Evolutionary conservation across 2,113 vertebrate species (phyloP).

Genomic region (Hymenochirus boettgeri): DNA sequence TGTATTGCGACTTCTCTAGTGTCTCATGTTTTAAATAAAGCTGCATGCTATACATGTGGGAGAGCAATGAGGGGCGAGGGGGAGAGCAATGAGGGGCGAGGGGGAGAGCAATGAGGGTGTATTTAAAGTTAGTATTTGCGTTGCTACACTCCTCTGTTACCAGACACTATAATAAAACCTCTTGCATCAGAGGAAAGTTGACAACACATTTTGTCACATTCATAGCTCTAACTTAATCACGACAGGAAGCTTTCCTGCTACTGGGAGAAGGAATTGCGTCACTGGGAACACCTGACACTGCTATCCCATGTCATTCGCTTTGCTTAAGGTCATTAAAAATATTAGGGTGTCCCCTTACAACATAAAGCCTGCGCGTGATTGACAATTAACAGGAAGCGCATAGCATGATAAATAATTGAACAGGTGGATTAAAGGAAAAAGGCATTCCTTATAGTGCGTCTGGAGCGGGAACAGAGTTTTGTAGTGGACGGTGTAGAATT

Average conservation of each 20-base stretch:
- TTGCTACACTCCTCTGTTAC: conserved; percentile 77
- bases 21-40: conserved; percentile 54
- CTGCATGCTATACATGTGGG: conserved; percentile 43
- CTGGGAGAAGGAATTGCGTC: conserved; percentile 70
- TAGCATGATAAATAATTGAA: conserved; percentile 73
- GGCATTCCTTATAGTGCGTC: conserved; percentile 49
- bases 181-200: conserved; percentile 90
- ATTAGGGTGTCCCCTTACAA: conserved; percentile 71
- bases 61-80: conserved; percentile 41
- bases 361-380: conserved; percentile 60
- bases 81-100: conserved; percentile 37
- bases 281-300: conserved; percentile 72
- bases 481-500: not conserved
- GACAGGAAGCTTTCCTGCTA: conserved; percentile 67
- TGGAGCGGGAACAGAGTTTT: conserved; percentile 15
- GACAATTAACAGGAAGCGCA: conserved; percentile 63
- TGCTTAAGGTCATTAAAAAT: conserved; percentile 75
- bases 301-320: conserved; percentile 76
- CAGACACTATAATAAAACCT: conserved; percentile 82
- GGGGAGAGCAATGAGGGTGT: conserved; percentile 39
- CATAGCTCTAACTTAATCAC: conserved; percentile 70
- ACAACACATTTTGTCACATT: conserved; percentile 81
- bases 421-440: conserved; percentile 70
- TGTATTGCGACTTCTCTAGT: no score
- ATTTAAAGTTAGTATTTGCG: conserved; percentile 76